Conservation (phyloP, 2,888 invertebrate species). For the Cheilosia vernalis region DNA sequence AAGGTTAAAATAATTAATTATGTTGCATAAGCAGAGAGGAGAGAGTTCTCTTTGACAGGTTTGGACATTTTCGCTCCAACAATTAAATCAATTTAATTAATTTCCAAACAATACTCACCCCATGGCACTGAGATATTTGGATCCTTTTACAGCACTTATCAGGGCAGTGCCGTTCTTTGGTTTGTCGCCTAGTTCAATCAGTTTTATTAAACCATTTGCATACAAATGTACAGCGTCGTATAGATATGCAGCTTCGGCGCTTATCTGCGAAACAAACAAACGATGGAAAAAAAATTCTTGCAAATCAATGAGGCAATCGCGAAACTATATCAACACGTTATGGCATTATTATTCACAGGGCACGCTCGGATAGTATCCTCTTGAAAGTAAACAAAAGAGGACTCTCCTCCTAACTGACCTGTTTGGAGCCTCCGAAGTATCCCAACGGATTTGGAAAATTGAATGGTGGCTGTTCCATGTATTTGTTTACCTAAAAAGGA, state of each 20-base stretch:
- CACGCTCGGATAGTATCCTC: constrained; percentile 11
- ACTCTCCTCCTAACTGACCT: constrained; percentile 83
- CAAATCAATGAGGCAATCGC: constrained; percentile 31
- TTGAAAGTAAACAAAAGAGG: constrained; percentile 10
- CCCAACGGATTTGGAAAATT: constrained; percentile 92
- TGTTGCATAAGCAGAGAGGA: neutral
- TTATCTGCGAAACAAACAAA: constrained; percentile 85
- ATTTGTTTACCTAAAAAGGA: constrained; percentile 88
- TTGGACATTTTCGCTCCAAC: neutral
- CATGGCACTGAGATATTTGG: constrained; percentile 92
- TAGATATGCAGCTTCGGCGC: constrained; percentile 94
- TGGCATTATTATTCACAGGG: constrained; percentile 32
- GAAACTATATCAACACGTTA: constrained; percentile 38
- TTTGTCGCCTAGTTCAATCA: constrained; percentile 87
- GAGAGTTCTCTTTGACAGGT: too few relatives aligned
- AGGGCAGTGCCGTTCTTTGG: constrained; percentile 93
- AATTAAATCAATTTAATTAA: neutral
- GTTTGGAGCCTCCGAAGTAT: constrained; percentile 89
- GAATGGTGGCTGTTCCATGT: constrained; percentile 93
- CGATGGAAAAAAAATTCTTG: neutral
- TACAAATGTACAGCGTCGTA: constrained; percentile 98
- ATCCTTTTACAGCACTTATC: constrained; percentile 89
- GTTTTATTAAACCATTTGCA: constrained; percentile 90
- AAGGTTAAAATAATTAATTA: constrained; percentile 17
- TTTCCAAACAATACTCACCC: constrained; percentile 85